Conservation (phyloP, 2,113 vertebrate species). For the Antennarius striatus region DNA sequence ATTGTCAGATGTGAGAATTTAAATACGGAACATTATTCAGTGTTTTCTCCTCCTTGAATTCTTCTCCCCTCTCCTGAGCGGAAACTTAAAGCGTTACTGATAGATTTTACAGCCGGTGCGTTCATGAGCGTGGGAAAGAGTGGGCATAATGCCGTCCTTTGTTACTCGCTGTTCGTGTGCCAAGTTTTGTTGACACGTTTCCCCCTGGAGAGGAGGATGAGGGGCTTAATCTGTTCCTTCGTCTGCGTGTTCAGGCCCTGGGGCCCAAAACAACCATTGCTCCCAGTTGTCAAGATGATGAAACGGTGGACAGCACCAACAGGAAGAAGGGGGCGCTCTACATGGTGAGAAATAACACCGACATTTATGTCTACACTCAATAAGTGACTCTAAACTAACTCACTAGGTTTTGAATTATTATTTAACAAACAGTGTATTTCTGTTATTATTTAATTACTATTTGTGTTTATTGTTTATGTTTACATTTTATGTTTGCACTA, state of each 20-base stretch:
- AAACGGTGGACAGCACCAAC: slow-evolving; percentile 68
- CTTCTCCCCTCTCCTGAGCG: neutral
- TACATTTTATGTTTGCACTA: too few species aligned
- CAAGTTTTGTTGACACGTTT: slow-evolving; percentile 37
- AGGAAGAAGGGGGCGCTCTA: slow-evolving; percentile 78
- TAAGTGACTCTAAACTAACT: neutral
- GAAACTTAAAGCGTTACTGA: slow-evolving; percentile 15
- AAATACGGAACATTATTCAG: too few species aligned
- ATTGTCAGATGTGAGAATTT: too few species aligned
- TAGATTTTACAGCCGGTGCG: too few species aligned
- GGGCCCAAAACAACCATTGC: slow-evolving; percentile 71
- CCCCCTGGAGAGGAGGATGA: slow-evolving; percentile 11
- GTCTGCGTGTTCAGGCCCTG: slow-evolving; percentile 64
- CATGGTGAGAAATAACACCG: slow-evolving; percentile 70
- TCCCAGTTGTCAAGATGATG: slow-evolving; percentile 69
- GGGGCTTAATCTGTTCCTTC: slow-evolving; percentile 11
- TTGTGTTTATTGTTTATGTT: too few species aligned
- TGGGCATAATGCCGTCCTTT: slow-evolving; percentile 42
- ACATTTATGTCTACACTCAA: neutral
- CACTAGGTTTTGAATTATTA: too few species aligned
- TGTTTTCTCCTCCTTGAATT: too few species aligned
- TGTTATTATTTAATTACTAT: too few species aligned
- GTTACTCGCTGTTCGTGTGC: slow-evolving; percentile 26
- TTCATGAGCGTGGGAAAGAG: slow-evolving; percentile 48
- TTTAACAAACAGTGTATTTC: too few species aligned